A percentile compares a stretch with the other conserved stretches of the same genome.
phyloP scores from a whole-genome alignment of 2,888 invertebrate genomes.

The Lasioglossum villosulum region DNA sequence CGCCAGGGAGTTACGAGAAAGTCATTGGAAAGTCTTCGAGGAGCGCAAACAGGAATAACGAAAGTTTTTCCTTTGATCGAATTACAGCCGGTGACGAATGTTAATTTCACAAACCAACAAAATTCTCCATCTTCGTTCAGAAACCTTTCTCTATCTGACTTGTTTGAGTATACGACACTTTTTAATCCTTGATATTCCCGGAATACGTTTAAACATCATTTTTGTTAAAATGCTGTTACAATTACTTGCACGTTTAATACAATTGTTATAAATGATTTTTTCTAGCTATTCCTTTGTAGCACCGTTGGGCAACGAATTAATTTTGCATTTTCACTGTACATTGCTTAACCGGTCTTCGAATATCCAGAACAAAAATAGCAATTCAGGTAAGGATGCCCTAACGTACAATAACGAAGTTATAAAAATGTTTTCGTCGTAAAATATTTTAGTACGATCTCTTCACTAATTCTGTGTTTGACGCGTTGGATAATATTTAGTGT shows the following conservation, averaged over 20 bases:
- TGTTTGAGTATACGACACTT: neutral
- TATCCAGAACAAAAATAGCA: neutral
- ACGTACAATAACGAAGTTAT: neutral
- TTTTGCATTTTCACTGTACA: no score
- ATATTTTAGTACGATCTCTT: no score
- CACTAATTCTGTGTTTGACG: neutral
- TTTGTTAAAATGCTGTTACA: neutral
- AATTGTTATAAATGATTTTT: no score
- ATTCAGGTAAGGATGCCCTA: neutral
- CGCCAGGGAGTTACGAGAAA: constrained; percentile 60
- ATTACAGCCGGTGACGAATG: constrained; percentile 46
- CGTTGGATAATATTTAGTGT: neutral
- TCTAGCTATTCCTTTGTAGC: no score
- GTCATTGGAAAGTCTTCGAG: constrained; percentile 53
- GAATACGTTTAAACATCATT: neutral
- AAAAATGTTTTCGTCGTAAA: neutral
- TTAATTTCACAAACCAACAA: neutral
- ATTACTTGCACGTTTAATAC: neutral
- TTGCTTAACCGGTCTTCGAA: neutral
- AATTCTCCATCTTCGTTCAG: neutral
- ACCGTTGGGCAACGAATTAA: no score
- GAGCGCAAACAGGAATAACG: constrained; percentile 51
- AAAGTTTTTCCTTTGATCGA: constrained; percentile 56
- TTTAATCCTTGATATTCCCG: neutral
- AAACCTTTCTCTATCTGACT: neutral